These are phyloP conservation scores for Eolophus roseicapilla DNA, from an alignment of 2,113 vertebrate genomes.

Conservation along the genomic window DNA sequence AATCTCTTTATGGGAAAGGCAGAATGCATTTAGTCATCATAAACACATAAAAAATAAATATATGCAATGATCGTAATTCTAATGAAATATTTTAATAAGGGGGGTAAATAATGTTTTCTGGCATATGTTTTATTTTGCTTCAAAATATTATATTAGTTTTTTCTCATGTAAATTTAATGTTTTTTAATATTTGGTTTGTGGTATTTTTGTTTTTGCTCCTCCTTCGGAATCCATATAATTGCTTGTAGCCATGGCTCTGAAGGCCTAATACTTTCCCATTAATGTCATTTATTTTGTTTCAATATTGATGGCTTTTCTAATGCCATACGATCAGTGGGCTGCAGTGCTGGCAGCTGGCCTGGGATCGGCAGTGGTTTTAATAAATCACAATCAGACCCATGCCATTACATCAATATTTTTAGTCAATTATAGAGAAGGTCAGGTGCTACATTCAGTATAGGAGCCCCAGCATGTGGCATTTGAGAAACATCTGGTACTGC, in stretches of 20 bases:
- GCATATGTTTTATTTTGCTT: slow-evolving; percentile 58
- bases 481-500: slow-evolving; percentile 94
- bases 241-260: slow-evolving; percentile 84
- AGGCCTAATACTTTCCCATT: slow-evolving; percentile 90
- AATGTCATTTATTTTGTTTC: slow-evolving; percentile 92
- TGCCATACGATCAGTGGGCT: slow-evolving; percentile 93
- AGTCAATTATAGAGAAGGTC: slow-evolving; percentile 99
- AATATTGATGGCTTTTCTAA: slow-evolving; percentile 99
- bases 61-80: slow-evolving; percentile 62
- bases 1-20: slow-evolving; percentile 64
- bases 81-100: slow-evolving; percentile 36
- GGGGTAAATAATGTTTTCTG: slow-evolving; percentile 56
- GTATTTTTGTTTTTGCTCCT: slow-evolving; percentile 75
- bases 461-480: slow-evolving; percentile 85
- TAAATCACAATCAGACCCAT: slow-evolving; percentile 99
- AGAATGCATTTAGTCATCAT: slow-evolving; percentile 70
- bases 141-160: slow-evolving; percentile 45
- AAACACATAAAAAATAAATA: slow-evolving; percentile 64
- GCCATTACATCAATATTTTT: slow-evolving; percentile 99
- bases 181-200: slow-evolving; percentile 69
- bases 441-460: slow-evolving; percentile 89
- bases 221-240: slow-evolving; percentile 82
- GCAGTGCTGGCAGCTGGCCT: slow-evolving; percentile 94
- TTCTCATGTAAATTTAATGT: slow-evolving; percentile 67
- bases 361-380: slow-evolving; percentile 94